phyloP scores from a whole-genome alignment of 2,888 invertebrate species.

The Philopedon plagiatum region DNA sequence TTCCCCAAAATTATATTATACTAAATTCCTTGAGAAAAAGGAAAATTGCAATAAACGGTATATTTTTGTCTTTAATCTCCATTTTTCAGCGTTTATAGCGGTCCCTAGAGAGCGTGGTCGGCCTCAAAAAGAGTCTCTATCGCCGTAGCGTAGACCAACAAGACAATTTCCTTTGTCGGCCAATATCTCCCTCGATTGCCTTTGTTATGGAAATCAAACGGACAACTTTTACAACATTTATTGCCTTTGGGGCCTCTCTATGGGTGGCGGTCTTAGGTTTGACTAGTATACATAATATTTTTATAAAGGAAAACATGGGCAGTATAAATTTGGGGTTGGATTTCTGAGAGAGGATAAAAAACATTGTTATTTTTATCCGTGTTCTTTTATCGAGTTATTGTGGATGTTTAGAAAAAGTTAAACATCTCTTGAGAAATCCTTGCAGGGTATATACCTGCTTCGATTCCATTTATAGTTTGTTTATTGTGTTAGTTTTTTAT shows the following conservation, averaged over 20 bases:
- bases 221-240: slow-evolving; percentile 48
- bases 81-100: slow-evolving; percentile 20
- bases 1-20: background rate
- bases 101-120: slow-evolving; percentile 1
- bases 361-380: background rate
- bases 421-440: too few species aligned
- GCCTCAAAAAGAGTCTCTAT: slow-evolving; percentile 1
- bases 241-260: slow-evolving; percentile 27
- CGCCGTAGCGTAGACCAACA: slow-evolving; percentile 20
- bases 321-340: background rate
- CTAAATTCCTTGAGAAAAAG: background rate
- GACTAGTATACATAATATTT: slow-evolving; percentile 25
- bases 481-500: too few species aligned
- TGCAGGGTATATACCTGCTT: too few species aligned
- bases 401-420: too few species aligned
- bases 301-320: slow-evolving; percentile 14
- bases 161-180: slow-evolving; percentile 47
- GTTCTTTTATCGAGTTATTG: background rate
- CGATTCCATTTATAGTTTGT: too few species aligned
- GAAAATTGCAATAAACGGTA: background rate
- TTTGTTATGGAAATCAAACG: slow-evolving; percentile 50
- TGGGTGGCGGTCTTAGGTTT: slow-evolving; percentile 7
- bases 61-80: slow-evolving; percentile 26
- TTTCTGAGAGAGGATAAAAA: background rate
- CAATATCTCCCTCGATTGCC: slow-evolving; percentile 42